Evolutionary conservation across 2,113 vertebrate species (phyloP).

Genomic region (Guaruba guarouba): DNA sequence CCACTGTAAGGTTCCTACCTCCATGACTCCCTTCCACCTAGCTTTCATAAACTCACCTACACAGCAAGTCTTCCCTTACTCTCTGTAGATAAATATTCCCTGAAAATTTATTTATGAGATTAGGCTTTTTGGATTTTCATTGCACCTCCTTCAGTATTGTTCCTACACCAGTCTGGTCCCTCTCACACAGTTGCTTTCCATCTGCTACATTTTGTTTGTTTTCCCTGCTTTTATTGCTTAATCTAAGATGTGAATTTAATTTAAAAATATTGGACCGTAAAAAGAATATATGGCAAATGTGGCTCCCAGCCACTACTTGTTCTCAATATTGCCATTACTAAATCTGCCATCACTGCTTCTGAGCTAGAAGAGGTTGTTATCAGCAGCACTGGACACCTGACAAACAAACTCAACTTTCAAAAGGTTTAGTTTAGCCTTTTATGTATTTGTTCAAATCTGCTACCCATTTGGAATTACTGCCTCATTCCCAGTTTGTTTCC

Average conservation of each 20-base stretch:
- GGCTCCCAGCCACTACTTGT: not conserved
- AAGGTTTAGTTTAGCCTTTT: not conserved
- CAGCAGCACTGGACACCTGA: not conserved
- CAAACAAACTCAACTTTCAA: not conserved
- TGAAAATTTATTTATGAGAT: constrained; percentile 1
- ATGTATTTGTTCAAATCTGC: not conserved
- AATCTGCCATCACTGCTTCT: not conserved
- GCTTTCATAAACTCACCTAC: not conserved
- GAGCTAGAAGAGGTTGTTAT: not conserved
- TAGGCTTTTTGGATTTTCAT: constrained; percentile 39
- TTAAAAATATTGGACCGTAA: not conserved
- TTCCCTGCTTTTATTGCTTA: not conserved
- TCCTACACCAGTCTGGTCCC: not conserved
- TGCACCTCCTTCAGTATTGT: constrained; percentile 19
- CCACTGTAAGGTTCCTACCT: not conserved
- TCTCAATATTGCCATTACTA: not conserved
- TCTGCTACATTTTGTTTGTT: not conserved
- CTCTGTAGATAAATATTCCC: not conserved
- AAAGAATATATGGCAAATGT: not conserved
- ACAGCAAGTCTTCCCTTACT: not conserved
- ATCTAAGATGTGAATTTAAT: not conserved
- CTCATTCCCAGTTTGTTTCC: not conserved
- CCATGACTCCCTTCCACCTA: not conserved
- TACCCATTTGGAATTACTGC: not conserved
- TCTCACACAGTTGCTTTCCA: not conserved